phyloP scores from a whole-genome alignment of 92 coral and sea anemone genomes.

The Metridium senile region DNA sequence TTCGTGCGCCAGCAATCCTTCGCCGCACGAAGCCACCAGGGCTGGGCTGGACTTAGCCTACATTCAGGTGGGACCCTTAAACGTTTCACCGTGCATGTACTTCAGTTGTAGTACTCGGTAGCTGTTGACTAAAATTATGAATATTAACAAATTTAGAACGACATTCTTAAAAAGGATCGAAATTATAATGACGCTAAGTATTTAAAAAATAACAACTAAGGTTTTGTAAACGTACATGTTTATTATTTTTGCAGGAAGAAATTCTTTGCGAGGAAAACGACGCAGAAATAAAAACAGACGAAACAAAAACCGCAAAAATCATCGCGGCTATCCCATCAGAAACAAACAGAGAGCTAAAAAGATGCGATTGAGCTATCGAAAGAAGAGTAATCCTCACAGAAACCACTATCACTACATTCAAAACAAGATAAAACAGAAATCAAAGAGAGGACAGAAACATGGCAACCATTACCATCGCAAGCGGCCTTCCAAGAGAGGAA shows the following conservation, averaged over 20 bases:
- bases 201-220: too few species aligned
- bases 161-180: too few species aligned
- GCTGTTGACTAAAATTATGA: too few species aligned
- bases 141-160: too few species aligned
- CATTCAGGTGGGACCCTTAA: too few species aligned
- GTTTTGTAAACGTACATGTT: too few species aligned
- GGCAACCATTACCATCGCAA: neutral
- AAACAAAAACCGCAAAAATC: neutral
- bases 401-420: conserved; percentile 3
- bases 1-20: too few species aligned
- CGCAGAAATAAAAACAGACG: neutral
- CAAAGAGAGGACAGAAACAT: neutral
- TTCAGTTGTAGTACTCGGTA: too few species aligned
- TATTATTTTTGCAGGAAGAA: neutral
- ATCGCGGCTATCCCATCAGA: neutral
- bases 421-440: neutral
- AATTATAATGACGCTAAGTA: too few species aligned
- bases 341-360: neutral
- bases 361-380: neutral
- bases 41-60: too few species aligned
- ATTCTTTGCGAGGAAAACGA: conserved; percentile 5
- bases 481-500: neutral
- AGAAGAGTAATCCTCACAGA: neutral
- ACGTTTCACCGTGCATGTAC: too few species aligned
- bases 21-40: too few species aligned